phyloP scores from a whole-genome alignment of 1,140 invertebrate species.

The Cydia pomonella region DNA sequence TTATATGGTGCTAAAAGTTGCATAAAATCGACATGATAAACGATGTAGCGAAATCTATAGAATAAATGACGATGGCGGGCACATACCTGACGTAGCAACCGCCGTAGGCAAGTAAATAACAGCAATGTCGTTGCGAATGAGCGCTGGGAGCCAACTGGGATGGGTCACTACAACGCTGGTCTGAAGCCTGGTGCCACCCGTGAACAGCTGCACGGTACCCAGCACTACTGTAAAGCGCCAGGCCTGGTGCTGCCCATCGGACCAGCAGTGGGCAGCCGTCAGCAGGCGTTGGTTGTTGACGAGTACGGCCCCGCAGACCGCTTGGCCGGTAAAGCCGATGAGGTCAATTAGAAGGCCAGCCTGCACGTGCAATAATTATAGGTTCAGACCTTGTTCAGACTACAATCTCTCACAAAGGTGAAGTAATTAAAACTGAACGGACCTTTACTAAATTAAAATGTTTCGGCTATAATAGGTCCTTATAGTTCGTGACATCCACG shows the following conservation, averaged over 20 bases:
- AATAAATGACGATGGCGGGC: background rate
- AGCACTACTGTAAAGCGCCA: conserved; percentile 51
- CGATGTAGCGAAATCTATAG: too few relatives aligned
- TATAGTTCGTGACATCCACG: too few relatives aligned
- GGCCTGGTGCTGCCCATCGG: conserved; percentile 45
- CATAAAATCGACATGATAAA: too few relatives aligned
- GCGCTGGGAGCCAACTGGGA: conserved; percentile 41
- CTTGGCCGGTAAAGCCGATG: conserved; percentile 35
- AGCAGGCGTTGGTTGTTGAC: conserved; percentile 43
- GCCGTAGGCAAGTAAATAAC: conserved; percentile 59
- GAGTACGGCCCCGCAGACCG: conserved; percentile 54
- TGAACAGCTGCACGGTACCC: conserved; percentile 49
- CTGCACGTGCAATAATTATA: conserved; percentile 36
- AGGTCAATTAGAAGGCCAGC: conserved; percentile 53
- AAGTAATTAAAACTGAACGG: too few relatives aligned
- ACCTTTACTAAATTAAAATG: too few relatives aligned
- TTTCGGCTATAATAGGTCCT: too few relatives aligned
- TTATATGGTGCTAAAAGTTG: too few relatives aligned
- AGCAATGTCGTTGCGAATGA: conserved; percentile 66
- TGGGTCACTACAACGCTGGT: conserved; percentile 46
- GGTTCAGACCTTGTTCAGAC: background rate
- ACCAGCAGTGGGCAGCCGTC: conserved; percentile 61
- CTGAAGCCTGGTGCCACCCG: conserved; percentile 46
- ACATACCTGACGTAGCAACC: conserved; percentile 42
- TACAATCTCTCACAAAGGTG: background rate